Conservation (phyloP, 2,797 vertebrate genomes). For the Ctenopoma multispine region DNA sequence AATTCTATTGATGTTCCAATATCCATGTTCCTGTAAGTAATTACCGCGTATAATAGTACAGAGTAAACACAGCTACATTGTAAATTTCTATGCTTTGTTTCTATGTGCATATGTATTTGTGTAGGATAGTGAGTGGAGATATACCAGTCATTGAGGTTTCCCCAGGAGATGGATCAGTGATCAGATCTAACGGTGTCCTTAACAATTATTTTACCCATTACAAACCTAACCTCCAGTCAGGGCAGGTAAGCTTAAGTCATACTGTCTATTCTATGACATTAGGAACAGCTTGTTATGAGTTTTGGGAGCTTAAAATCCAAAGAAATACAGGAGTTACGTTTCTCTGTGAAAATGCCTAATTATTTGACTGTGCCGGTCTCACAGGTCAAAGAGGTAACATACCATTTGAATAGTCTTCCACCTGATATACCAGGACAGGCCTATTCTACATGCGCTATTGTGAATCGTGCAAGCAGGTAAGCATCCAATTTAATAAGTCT, state of each 20-base stretch:
- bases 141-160: conserved; percentile 86
- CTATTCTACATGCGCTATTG: conserved; percentile 75
- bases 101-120: conserved; percentile 14
- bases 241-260: conserved; percentile 74
- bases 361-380: background rate
- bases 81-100: no score
- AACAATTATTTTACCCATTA: conserved; percentile 88
- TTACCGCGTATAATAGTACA: no score
- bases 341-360: background rate
- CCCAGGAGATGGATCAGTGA: conserved; percentile 90
- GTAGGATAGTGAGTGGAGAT: conserved; percentile 84
- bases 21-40: background rate
- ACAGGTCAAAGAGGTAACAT: conserved; percentile 77
- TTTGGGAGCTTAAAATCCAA: background rate
- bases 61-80: no score
- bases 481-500: conserved; percentile 1
- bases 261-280: background rate
- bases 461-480: conserved; percentile 81
- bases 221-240: conserved; percentile 71
- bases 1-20: no score
- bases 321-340: background rate
- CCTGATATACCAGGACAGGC: conserved; percentile 78
- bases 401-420: conserved; percentile 80
- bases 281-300: background rate
- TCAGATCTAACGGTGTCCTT: conserved; percentile 87